Base-by-base conservation (phyloP, 2,888 invertebrate genomes). In the Sepioteuthis lessoniana region DNA sequence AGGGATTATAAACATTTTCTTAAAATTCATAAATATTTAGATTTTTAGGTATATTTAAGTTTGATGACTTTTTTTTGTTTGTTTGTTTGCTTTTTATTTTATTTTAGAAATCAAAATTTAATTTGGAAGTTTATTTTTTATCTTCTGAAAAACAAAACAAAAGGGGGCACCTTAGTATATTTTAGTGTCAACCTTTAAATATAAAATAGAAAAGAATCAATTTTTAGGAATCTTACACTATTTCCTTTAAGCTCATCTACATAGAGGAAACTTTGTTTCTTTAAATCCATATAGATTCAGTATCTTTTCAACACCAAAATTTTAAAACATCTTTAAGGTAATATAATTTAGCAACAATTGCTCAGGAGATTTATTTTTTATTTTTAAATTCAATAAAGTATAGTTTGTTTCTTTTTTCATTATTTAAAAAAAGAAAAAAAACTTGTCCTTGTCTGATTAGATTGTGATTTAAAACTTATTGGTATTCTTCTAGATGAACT, bases 401-500 rank as follows among this genome's bases (percentile, higher is more conserved):
- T n/a, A 42, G 19, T 76, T 76, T 76, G 46, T 91, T 91, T 92
- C n/a, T 8, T 92, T 91, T 46, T 92, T 35, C 31, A 31, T 46
- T 92, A n/a, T 76, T 55, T 21, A 25, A 25, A 19, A 19, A 50
- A 50, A 50, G 1, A 13, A 47, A 47, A 47, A 47, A 19, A 47
- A 47, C 19, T 47, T 42, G 3, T 42, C 25, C 55, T 55, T 55
- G 55, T 55, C 55, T 55, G 55, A 55, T 55, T 55, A 55, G 55
- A 55, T 76, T 91, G 46, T 92, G 92, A 92, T 92, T 8, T 92
- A 42, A 92, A 76, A 42, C 42, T 46, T 94, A 28, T 90, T 38
- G 50, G 35, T 93, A 37, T 94, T 90, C 25, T 90, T 94, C 90
- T 37, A 90, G 90, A 94, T 90, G 90, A 90, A 60, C 90, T 90